Base-by-base conservation (phyloP, 2,797 vertebrate genomes). In the Pangasius krempfi region DNA sequence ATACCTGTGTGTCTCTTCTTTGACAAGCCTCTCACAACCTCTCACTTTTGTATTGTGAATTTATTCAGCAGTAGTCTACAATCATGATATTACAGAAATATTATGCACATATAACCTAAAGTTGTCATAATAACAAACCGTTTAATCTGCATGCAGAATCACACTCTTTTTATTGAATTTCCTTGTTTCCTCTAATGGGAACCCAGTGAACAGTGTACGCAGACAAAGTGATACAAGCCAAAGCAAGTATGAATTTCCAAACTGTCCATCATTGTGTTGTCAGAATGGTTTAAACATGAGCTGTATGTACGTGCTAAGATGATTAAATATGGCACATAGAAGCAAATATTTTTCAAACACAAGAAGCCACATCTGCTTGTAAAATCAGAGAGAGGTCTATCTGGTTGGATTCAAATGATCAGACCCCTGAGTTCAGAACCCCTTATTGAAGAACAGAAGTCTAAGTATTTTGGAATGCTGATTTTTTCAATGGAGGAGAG, bases 241-340 rank as follows among this genome's bases (percentile, higher is more conserved):
- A 62, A 14, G 13, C 40, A 62, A 64, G 14, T 64, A 7, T 2
- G 18, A 8, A 30, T 64, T 83, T 83, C 80, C 58, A 82, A 62
- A 44, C 22, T 47, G 58, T 82, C 58, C 58, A 27, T 83, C 13
- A 44, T 18, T 47, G 25, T n/a, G 37, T 5, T 22, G 52, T 33
- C n/a, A 33, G 25, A 47, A 83, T 64, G 5, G 40, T 56, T 56
- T 52, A 58, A 81, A 56, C 40, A 60, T 25, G 33, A 40, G 58
- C 60, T 30, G 13, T 16, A 18, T 47, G 37, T 47, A 6, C 3
- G 6, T 16, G 37, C 12, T 64, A n/a, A 9, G 58, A 47, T 64
- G 3, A 82, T 82, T 44, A 44, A 82, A 44, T 82, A 62, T 82
- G 58, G 25, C 37, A 27, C 58, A 82, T 82, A 40, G 33, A 37